phyloP scores from a whole-genome alignment of 2,797 vertebrate genomes.

The Spheniscus humboldti region DNA sequence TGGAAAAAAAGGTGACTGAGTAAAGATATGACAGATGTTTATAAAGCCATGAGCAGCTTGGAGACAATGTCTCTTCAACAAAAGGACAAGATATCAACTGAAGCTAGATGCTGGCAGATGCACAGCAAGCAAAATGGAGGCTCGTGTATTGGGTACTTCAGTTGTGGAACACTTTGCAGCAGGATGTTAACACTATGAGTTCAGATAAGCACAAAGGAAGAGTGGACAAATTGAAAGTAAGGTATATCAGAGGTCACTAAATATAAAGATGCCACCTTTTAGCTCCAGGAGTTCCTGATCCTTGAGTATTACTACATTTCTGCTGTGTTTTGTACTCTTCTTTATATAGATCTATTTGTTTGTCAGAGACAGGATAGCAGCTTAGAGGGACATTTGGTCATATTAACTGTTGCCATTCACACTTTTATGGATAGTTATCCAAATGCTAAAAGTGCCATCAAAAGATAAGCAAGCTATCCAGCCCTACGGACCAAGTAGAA shows the following conservation, averaged over 20 bases:
- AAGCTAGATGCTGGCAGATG: neutral
- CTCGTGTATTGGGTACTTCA: neutral
- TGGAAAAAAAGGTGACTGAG: neutral
- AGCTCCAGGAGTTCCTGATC: neutral
- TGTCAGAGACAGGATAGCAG: neutral
- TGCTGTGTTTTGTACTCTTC: neutral
- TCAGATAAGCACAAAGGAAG: neutral
- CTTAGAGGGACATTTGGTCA: neutral
- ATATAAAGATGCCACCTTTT: neutral
- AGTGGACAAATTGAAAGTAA: neutral
- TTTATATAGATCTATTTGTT: neutral
- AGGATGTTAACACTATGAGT: neutral
- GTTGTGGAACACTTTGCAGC: neutral
- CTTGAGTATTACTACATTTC: neutral
- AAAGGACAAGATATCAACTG: neutral
- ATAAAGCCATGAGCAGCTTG: neutral
- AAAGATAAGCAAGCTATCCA: neutral
- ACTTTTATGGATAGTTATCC: neutral
- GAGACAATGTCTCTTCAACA: neutral
- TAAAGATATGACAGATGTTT: neutral
- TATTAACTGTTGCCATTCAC: neutral
- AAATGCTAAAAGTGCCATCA: neutral
- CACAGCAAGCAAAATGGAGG: neutral
- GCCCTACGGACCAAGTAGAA: neutral
- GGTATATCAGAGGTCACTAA: neutral